phyloP scores from a whole-genome alignment of 2,113 vertebrate genomes.

The Mesocricetus auratus region DNA sequence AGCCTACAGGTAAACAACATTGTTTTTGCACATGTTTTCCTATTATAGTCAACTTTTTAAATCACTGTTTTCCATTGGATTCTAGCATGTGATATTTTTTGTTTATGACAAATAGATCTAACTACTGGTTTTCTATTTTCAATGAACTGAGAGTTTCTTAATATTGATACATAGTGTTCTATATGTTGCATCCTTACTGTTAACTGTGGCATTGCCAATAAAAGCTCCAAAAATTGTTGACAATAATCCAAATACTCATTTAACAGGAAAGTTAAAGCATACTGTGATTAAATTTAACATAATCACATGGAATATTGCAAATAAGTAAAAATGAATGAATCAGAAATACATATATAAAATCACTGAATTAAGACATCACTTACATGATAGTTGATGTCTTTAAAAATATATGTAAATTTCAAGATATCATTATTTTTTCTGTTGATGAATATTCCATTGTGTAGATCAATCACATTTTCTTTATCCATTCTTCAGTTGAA shows the following conservation, averaged over 20 bases:
- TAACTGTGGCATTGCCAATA: neutral
- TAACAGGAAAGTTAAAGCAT: neutral
- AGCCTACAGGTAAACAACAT: neutral
- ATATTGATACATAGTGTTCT: neutral
- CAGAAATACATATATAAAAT: neutral
- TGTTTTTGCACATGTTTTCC: neutral
- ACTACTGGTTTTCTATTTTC: neutral
- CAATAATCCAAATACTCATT: neutral
- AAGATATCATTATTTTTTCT: too few species aligned
- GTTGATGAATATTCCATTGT: too few species aligned
- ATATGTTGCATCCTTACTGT: neutral
- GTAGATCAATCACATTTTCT: too few species aligned
- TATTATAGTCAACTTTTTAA: neutral
- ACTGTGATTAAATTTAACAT: neutral
- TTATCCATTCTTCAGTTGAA: too few species aligned
- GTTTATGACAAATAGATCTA: neutral
- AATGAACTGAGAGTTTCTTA: neutral
- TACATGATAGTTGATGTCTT: neutral
- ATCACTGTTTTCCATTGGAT: neutral
- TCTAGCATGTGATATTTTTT: neutral
- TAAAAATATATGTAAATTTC: neutral
- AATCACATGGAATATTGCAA: slow-evolving; percentile 5
- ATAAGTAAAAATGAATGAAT: neutral
- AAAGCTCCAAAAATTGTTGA: neutral
- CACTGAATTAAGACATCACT: neutral